Evolutionary conservation across 2,113 vertebrate species (phyloP), one percentile per base, ranked within the genome.

Genomic region (Corythornis madagascariensis): DNA sequence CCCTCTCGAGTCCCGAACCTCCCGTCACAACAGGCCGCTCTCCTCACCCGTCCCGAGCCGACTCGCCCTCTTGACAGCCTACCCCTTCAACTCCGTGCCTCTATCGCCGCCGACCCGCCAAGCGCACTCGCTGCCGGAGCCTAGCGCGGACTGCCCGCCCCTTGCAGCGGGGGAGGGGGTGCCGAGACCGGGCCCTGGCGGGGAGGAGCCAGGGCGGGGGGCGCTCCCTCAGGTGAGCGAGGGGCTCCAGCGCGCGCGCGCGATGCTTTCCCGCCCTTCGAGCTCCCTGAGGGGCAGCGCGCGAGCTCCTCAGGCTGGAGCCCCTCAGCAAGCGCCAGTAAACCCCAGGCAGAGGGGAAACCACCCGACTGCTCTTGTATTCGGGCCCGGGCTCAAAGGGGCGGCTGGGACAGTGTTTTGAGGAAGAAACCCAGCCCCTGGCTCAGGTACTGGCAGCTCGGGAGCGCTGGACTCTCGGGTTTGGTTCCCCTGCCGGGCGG

Each of bases 171-270:
- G 69, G 92, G 88, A 70, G 69, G 83, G 45, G 71, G 53, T 13
- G 56, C 72, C 53, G 15, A 16, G 43, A 40, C 55, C 52, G 55
- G 15, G 29, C 48, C 21, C 45, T 21, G 57, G 48, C 25, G 56
- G 78, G 89, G 93, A 66, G 92, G 92, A 72, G 94, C 76, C 71
- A 66, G 48, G 48, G 56, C 61, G 48, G 40, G 85, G 76, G 71
- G 33, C 53, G 82, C 94, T 61, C 15, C 47, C 80, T 4, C 93
- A 94, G 93, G 93, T 94, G 80, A 85, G 79, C 33, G 6, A 10
- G 9, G 74, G 13, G 48, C 11, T 13, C 15, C 9, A 17, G 31
- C 28, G 16, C 13, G 14, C 33, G 42, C 52, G 43, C 59, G 56
- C 19, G 2, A n/a, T 10, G 0, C 4, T 29, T 92, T 67, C 21